phyloP scores from a whole-genome alignment of 2,888 invertebrate genomes.

The Mantis religiosa region DNA sequence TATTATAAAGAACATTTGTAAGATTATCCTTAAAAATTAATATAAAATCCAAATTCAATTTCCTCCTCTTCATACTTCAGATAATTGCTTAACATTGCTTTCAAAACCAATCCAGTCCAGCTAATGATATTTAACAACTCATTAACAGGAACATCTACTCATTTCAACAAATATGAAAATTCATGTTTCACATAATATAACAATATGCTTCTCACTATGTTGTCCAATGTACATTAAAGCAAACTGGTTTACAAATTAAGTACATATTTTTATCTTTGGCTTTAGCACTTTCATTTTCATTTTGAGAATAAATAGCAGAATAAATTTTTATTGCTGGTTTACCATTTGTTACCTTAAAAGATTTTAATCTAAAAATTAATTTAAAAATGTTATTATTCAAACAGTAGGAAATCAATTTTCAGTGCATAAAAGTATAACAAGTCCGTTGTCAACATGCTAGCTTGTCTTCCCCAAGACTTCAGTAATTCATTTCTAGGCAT shows the following conservation, averaged over 20 bases:
- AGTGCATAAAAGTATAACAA: background rate
- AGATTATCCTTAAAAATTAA: background rate
- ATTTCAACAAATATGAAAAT: background rate
- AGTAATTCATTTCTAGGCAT: background rate
- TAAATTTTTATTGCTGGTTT: background rate
- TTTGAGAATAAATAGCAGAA: background rate
- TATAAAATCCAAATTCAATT: background rate
- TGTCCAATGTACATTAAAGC: background rate
- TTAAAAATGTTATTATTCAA: background rate
- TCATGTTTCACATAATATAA: background rate
- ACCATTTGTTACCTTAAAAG: background rate
- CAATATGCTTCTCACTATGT: background rate
- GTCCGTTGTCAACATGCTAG: background rate
- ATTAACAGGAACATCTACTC: background rate
- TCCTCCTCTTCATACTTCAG: background rate
- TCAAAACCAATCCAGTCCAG: background rate
- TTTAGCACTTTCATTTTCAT: background rate
- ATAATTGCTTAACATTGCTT: background rate
- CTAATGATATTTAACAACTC: background rate
- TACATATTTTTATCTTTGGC: background rate
- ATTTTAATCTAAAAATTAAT: background rate
- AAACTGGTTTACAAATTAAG: background rate
- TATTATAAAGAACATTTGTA: background rate
- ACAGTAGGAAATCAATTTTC: background rate
- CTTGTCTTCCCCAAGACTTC: background rate